Base-by-base conservation (phyloP, 1,140 invertebrate genomes). In the Hypsibius dujardini region DNA sequence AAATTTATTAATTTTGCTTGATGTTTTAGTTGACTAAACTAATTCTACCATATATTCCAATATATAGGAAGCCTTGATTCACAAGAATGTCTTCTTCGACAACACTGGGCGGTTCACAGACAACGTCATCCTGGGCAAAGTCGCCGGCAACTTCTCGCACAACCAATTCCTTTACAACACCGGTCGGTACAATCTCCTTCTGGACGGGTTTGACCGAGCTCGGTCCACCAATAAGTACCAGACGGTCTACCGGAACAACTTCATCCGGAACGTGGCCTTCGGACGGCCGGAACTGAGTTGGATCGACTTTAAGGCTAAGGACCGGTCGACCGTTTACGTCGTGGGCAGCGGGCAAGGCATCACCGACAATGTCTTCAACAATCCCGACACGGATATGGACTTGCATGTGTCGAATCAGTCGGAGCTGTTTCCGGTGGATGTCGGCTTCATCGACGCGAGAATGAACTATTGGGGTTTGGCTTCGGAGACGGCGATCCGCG, bases 391-490 rank as follows among this genome's bases (percentile, higher is more conserved):
- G 7, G 50, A 56, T n/a, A 7, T 56, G 7, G 50, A 56, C 50
- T n/a, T 56, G 7, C 50, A 56, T n/a, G 50, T 56, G 7, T 7
- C 50, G 50, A 56, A 56, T n/a, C 50, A 56, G n/a, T 7, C 50
- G 50, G 50, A 56, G n/a, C n/a, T 56, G n/a, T 56, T 56, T n/a
- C 50, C 50, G 7, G 50, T 56, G 50, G 73, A 74, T 62, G 59
- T 73, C 47, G 73, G 73, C 70, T 14, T 71, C 1, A 75, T 82
- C 1, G 76, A 82, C 73, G 82, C 81, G 0, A 74, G 69, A 28
- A 56, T 77, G 1, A 83, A 83, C 73, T 83, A 82, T 79, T 83
- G 82, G 82, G 82, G 82, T 1, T 79, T 77, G 45, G 77, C 78
- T 42, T 75, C 76, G 28, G 77, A 74, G 0, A 74, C 75, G 2